Conservation (phyloP, 2,113 vertebrate species). For the Microtus montanus region DNA sequence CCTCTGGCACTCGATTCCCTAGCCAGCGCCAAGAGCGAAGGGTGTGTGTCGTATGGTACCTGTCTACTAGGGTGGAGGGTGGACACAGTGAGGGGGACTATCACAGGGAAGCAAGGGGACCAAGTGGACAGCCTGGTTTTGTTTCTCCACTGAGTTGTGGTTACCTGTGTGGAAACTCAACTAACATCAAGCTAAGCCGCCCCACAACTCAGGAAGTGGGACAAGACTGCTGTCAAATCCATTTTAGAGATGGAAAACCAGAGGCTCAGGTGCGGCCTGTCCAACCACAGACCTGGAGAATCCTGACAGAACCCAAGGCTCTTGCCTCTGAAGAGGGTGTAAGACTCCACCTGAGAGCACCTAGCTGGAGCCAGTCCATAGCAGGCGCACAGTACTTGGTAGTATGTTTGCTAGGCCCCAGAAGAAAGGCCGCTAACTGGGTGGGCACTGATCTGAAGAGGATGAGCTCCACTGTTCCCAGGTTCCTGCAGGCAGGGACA, state of each 20-base stretch:
- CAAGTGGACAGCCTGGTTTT: background rate
- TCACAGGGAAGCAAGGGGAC: background rate
- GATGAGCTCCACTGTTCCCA: fast-evolving
- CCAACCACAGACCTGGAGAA: background rate
- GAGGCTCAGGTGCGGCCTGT: background rate
- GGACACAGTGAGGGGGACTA: background rate
- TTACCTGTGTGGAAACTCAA: background rate
- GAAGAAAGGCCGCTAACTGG: background rate
- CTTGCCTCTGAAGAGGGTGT: background rate
- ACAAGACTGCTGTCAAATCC: background rate
- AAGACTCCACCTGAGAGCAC: background rate
- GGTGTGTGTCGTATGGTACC: too few species aligned
- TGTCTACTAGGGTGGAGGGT: background rate
- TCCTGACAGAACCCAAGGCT: background rate
- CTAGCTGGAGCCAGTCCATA: fast-evolving
- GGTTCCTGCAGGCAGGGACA: background rate
- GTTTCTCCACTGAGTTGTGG: background rate
- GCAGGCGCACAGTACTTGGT: background rate
- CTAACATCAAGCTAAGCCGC: background rate
- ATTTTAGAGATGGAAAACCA: background rate
- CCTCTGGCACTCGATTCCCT: background rate
- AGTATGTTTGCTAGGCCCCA: background rate
- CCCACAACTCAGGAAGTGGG: background rate
- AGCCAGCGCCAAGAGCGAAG: background rate
- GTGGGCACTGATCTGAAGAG: background rate